Conservation (phyloP, 2,888 invertebrate species). For the Drosophila kokeensis region DNA sequence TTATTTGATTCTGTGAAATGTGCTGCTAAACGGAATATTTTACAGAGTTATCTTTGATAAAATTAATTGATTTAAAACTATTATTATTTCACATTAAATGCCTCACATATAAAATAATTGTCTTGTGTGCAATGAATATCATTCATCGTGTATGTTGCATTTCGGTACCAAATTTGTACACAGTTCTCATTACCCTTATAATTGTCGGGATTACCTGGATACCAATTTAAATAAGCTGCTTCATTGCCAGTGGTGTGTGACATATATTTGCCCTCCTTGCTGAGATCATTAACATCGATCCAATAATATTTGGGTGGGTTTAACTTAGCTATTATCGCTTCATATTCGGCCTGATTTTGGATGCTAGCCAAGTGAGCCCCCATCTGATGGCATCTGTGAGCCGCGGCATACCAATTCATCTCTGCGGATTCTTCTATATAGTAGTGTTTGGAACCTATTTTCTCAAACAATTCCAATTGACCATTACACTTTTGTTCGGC, state of each 20-base stretch:
- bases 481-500: too few relatives aligned
- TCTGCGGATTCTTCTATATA: accelerated
- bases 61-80: background rate
- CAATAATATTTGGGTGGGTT: accelerated
- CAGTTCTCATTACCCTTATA: accelerated
- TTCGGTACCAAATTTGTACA: accelerated
- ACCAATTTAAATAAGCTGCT: background rate
- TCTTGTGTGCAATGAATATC: accelerated
- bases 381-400: too few relatives aligned
- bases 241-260: accelerated
- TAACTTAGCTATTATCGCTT: too few relatives aligned
- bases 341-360: too few relatives aligned
- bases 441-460: too few relatives aligned
- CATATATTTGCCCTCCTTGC: too few relatives aligned
- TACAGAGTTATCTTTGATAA: background rate
- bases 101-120: background rate
- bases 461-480: too few relatives aligned
- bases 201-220: background rate
- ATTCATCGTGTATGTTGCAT: background rate
- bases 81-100: background rate
- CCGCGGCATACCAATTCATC: too few relatives aligned
- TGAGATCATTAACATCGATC: too few relatives aligned
- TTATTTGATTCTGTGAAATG: background rate
- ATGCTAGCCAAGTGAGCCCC: too few relatives aligned
- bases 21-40: background rate